Conservation (phyloP, 2,888 invertebrate genomes). For the Alsophila aescularia region DNA sequence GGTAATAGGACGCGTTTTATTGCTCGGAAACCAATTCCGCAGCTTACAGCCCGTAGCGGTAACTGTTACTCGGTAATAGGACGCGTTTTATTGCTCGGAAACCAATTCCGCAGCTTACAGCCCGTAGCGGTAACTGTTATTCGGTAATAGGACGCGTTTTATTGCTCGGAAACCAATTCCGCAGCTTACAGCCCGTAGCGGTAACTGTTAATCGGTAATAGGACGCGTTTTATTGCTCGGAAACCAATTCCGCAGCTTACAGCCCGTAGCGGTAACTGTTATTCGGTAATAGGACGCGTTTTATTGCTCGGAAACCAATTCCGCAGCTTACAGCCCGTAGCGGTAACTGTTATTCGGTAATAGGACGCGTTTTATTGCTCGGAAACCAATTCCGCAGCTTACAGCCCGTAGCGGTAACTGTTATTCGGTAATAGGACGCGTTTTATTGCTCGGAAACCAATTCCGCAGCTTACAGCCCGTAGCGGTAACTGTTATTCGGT, state of each 20-base stretch:
- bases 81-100: slow-evolving; percentile 14
- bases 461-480: slow-evolving; percentile 10
- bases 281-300: slow-evolving; percentile 19
- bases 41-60: slow-evolving; percentile 15
- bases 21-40: slow-evolving; percentile 7
- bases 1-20: slow-evolving; percentile 18
- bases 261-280: slow-evolving; percentile 23
- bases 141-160: slow-evolving; percentile 16
- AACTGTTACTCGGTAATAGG: slow-evolving; percentile 23
- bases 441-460: slow-evolving; percentile 18
- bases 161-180: slow-evolving; percentile 13
- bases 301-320: slow-evolving; percentile 14
- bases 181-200: slow-evolving; percentile 12
- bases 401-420: slow-evolving; percentile 20
- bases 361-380: slow-evolving; percentile 15
- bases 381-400: slow-evolving; percentile 6
- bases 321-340: slow-evolving; percentile 10
- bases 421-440: slow-evolving; percentile 20
- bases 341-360: slow-evolving; percentile 25
- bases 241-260: slow-evolving; percentile 5
- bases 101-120: slow-evolving; percentile 4
- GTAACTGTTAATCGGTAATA: slow-evolving; percentile 24
- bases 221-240: slow-evolving; percentile 14
- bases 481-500: slow-evolving; percentile 26
- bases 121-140: slow-evolving; percentile 25